phyloP scores from a whole-genome alignment of 2,888 invertebrate species.

The Lepas anatifera region DNA sequence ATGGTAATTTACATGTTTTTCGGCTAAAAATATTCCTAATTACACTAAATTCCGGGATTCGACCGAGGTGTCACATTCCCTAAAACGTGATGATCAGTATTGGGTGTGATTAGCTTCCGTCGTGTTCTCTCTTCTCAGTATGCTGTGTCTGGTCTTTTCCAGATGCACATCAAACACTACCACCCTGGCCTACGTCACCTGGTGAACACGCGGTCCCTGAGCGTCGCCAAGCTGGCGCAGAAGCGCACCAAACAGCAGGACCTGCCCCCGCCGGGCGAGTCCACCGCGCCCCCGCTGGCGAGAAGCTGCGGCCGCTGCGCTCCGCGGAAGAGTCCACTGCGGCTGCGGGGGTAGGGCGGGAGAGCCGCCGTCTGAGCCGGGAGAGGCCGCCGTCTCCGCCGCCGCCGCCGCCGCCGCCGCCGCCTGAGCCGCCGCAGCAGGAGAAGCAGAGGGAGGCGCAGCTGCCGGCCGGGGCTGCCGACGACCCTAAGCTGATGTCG shows the following conservation, averaged over 20 bases:
- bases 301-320: background rate
- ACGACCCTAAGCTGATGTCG: conserved; percentile 93
- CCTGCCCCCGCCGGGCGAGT: conserved; percentile 29
- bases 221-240: conserved; percentile 72
- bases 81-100: too few species aligned
- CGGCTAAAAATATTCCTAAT: too few species aligned
- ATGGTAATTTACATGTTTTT: too few species aligned
- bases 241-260: conserved; percentile 57
- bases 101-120: too few species aligned
- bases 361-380: background rate
- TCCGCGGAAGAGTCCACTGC: background rate
- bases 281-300: conserved; percentile 13
- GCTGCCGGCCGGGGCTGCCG: conserved; percentile 37
- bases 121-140: too few species aligned
- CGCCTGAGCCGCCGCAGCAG: background rate
- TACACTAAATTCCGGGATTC: too few species aligned
- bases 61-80: too few species aligned
- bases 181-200: conserved; percentile 66
- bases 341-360: background rate
- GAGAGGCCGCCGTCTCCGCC: background rate
- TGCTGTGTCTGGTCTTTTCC: too few species aligned
- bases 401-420: background rate
- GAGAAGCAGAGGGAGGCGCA: background rate
- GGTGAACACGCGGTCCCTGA: conserved; percentile 61
- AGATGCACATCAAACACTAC: conserved; percentile 89